Evolutionary conservation across 2,888 invertebrate species (phyloP).

Genomic region (Alloplasta piceator): DNA sequence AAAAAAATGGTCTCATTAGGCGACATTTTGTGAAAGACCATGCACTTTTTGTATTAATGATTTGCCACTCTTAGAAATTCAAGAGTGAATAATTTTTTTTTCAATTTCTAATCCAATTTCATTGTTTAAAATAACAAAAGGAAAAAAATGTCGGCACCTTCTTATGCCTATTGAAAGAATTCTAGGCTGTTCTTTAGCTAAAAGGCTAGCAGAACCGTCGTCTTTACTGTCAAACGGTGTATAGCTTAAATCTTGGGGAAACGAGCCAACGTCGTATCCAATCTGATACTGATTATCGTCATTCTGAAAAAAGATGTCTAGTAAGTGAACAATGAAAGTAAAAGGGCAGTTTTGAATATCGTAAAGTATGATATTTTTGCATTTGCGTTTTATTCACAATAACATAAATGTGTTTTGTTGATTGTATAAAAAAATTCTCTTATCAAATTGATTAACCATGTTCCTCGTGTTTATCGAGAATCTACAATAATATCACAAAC

Average conservation of each 20-base stretch:
- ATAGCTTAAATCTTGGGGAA: constrained; percentile 97
- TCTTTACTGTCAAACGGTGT: constrained; percentile 93
- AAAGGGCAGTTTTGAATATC: not conserved
- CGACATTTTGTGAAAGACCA: constrained; percentile 99
- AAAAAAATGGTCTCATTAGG: constrained; percentile 99
- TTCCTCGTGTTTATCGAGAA: constrained; percentile 16
- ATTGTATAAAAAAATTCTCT: not conserved
- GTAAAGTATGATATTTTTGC: not conserved
- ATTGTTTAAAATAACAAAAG: too few species aligned
- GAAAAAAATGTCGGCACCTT: constrained; percentile 86
- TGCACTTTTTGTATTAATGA: constrained; percentile 99
- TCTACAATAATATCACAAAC: constrained; percentile 6
- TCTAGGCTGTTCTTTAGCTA: constrained; percentile 91
- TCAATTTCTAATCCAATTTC: not conserved
- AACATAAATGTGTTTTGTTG: not conserved
- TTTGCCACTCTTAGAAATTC: constrained; percentile 98
- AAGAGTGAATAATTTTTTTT: too few species aligned
- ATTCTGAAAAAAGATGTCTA: constrained; percentile 73
- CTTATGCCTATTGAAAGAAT: constrained; percentile 97
- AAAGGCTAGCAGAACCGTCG: constrained; percentile 85
- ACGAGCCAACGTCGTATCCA: constrained; percentile 87
- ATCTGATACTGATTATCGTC: constrained; percentile 84
- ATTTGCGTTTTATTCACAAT: too few species aligned
- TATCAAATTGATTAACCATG: constrained; percentile 53
- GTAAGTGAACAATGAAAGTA: not conserved